Evolutionary conservation across 2,888 invertebrate species (phyloP).

Genomic region (Drosophila anomelani): DNA sequence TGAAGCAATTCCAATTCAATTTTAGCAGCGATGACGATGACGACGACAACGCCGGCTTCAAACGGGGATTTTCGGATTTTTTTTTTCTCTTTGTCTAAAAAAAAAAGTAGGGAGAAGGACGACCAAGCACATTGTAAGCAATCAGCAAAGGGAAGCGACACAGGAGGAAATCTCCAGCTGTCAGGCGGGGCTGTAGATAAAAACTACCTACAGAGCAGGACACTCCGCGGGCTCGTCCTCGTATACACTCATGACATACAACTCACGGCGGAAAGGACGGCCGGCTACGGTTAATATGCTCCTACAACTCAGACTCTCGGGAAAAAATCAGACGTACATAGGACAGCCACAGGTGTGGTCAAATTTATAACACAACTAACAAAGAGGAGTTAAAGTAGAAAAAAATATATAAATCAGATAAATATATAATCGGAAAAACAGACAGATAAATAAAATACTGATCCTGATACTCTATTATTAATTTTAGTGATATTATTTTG

Average conservation of each 20-base stretch:
- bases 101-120: slow-evolving; percentile 19
- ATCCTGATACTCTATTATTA: too few species aligned
- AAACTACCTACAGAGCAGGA: slow-evolving; percentile 60
- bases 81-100: slow-evolving; percentile 54
- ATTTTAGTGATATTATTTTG: neutral
- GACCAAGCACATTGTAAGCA: slow-evolving; percentile 62
- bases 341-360: neutral
- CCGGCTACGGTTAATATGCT: slow-evolving; percentile 60
- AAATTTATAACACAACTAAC: neutral
- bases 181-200: slow-evolving; percentile 60
- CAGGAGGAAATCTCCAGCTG: slow-evolving; percentile 64
- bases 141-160: slow-evolving; percentile 46
- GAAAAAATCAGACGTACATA: slow-evolving; percentile 10
- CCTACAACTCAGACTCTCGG: slow-evolving; percentile 34
- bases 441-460: too few species aligned
- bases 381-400: accelerated
- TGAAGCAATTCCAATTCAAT: slow-evolving; percentile 80
- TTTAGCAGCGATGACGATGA: slow-evolving; percentile 65
- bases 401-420: neutral
- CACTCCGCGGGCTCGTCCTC: slow-evolving; percentile 15
- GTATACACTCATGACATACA: slow-evolving; percentile 13
- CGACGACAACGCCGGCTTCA: slow-evolving; percentile 54
- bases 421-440: neutral
- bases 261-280: slow-evolving; percentile 16
- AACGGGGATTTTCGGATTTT: slow-evolving; percentile 66